Evolutionary conservation across 2,888 invertebrate species (phyloP), one percentile per base, ranked within the genome.

Genomic region (Tuta absoluta): DNA sequence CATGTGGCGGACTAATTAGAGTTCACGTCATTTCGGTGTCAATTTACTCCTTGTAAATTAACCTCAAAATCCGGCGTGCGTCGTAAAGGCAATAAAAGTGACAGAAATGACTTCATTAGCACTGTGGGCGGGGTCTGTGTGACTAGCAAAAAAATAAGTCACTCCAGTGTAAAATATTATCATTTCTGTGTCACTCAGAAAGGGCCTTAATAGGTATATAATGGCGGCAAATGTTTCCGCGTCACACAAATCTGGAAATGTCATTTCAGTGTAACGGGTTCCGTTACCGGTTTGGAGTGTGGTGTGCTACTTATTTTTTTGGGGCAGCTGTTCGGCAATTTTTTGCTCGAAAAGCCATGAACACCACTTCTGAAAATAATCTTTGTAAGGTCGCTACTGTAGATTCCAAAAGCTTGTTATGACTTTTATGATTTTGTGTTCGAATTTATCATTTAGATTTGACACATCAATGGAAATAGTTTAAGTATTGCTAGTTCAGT

Each of bases 101-200:
- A 91, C 90, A 81, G 76, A 87, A 91, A 91, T 85, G 84, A 84
- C 86, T 91, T 91, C 90, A 91, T 91, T 91, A 91, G 85, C 79
- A 78, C 78, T 71, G 74, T 78, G 79, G 87, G 87, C 86, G 87
- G 86, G 75, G 85, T 81, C 79, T 81, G 81, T 73, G 79, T 77
- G 51, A 71, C 80, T 83, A 85, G 84, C 86, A 87, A 90, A 90
- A 91, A 91, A 86, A 63, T 76, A 80, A 23, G 51, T 24, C 51
- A 24, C 51, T 53, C 24, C 51, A 23, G 51, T 53, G 51, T 53
- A 53, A 53, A 53, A 53, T 53, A 23, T 17, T 79, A 77, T 80
- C 21, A 38, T 49, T 63, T 76, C 82, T 80, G 83, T 80, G 80
- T 74, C 78, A 79, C 77, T 77, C 72, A 69, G 70, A 75, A 77